Percentiles rank a stretch among this genome's conserved stretches.
Evolutionary conservation across 1,140 invertebrate species (phyloP).

Genomic region (Cyphomyrmex costatus): DNA sequence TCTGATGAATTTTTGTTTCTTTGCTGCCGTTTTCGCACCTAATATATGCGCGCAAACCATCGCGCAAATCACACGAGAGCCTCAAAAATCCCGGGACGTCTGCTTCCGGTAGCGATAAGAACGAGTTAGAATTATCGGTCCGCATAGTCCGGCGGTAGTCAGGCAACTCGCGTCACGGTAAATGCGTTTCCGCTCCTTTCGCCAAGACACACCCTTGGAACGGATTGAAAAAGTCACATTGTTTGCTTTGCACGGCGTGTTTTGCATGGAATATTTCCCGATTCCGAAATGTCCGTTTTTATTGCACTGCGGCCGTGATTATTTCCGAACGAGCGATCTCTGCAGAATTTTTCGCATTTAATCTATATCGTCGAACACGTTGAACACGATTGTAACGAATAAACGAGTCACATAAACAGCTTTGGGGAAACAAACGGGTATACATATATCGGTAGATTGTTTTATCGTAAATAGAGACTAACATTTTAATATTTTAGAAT

Average conservation of each 20-base stretch:
- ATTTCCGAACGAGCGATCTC: slow-evolving; percentile 8
- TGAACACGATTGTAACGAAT: neutral
- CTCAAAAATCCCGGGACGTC: slow-evolving; percentile 76
- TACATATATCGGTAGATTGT: slow-evolving; percentile 22
- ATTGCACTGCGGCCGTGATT: slow-evolving; percentile 13
- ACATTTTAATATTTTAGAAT: slow-evolving; percentile 16
- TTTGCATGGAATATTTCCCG: slow-evolving; percentile 41
- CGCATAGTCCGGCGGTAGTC: neutral
- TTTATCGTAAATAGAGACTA: slow-evolving; percentile 31
- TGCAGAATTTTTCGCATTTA: slow-evolving; percentile 39
- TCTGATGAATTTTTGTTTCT: slow-evolving; percentile 44
- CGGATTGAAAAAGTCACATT: slow-evolving; percentile 34
- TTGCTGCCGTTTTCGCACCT: slow-evolving; percentile 12
- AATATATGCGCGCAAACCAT: slow-evolving; percentile 80
- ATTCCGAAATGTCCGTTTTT: slow-evolving; percentile 29
- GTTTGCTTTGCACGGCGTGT: slow-evolving; percentile 27
- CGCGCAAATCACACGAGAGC: slow-evolving; percentile 61
- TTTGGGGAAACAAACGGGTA: slow-evolving; percentile 27
- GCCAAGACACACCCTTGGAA: neutral
- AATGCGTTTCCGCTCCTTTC: slow-evolving; percentile 18
- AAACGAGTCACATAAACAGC: slow-evolving; percentile 15
- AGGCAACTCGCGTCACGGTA: neutral
- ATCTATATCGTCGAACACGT: neutral
- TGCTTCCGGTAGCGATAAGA: slow-evolving; percentile 62
- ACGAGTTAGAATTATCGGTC: slow-evolving; percentile 68